Evolutionary conservation across 2,888 invertebrate species (phyloP).

Genomic region (Blastobasis lacticolella): DNA sequence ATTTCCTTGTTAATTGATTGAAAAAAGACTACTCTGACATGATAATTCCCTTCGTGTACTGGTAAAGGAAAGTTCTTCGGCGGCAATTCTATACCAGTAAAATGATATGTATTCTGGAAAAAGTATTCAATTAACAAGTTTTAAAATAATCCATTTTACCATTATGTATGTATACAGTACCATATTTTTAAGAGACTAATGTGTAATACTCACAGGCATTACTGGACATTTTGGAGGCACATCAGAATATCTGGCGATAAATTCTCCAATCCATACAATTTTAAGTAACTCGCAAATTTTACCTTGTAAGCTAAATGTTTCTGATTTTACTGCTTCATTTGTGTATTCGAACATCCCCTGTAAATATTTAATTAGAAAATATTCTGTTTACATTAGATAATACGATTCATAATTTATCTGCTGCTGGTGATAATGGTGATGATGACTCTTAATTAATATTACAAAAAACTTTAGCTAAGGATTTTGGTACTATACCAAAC

Average conservation of each 20-base stretch:
- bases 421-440: too few species aligned
- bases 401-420: too few species aligned
- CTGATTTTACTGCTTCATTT: background rate
- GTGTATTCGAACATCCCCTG: background rate
- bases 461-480: too few species aligned
- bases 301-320: background rate
- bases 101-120: background rate
- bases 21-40: background rate
- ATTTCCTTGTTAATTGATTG: background rate
- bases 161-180: too few species aligned
- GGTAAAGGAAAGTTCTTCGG: conserved; percentile 1
- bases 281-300: background rate
- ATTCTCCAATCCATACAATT: background rate
- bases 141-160: too few species aligned
- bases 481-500: too few species aligned
- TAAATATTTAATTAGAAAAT: background rate
- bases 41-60: background rate
- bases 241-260: background rate
- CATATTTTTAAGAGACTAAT: too few species aligned
- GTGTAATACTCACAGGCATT: background rate
- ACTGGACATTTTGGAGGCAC: background rate
- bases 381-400: too few species aligned
- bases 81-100: background rate
- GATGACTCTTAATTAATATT: too few species aligned
- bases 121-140: too few species aligned